Conservation (phyloP, 2,797 vertebrate genomes). For the Anguilla obscura region DNA sequence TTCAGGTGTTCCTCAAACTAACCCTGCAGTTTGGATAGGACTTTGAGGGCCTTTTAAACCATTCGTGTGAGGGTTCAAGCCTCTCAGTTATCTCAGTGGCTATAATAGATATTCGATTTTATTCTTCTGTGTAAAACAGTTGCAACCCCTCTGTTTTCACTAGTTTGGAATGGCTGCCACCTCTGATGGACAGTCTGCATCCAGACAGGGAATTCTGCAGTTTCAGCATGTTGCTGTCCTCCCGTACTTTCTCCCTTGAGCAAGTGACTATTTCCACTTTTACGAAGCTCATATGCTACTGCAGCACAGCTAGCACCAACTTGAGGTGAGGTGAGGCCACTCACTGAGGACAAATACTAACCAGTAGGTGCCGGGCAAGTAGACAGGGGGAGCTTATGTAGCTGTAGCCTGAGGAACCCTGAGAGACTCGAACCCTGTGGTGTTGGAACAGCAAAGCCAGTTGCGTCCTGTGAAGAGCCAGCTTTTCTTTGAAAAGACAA, state of each 20-base stretch:
- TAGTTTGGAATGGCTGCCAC: not conserved
- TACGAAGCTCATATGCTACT: not conserved
- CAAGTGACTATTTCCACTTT: not conserved
- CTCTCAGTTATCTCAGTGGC: not conserved
- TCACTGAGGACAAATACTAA: not conserved
- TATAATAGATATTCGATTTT: not conserved
- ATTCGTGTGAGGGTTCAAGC: not conserved
- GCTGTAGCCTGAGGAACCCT: not conserved
- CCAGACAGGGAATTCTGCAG: not conserved
- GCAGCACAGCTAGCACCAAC: not conserved
- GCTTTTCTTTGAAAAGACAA: no score
- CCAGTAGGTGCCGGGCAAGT: not conserved
- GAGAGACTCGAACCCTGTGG: not conserved
- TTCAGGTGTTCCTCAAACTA: not conserved
- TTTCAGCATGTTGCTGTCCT: not conserved
- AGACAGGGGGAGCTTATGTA: not conserved
- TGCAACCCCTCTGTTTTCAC: not conserved
- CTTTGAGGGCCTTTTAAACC: not conserved
- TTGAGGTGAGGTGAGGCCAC: not conserved
- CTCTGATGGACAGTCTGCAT: not conserved
- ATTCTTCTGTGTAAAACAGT: not conserved
- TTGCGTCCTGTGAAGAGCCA: not conserved
- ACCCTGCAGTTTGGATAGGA: not conserved
- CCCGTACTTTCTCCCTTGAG: not conserved
- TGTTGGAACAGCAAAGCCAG: not conserved